phyloP scores from a whole-genome alignment of 1,140 invertebrate genomes.

The Zaprionus ornatus region DNA sequence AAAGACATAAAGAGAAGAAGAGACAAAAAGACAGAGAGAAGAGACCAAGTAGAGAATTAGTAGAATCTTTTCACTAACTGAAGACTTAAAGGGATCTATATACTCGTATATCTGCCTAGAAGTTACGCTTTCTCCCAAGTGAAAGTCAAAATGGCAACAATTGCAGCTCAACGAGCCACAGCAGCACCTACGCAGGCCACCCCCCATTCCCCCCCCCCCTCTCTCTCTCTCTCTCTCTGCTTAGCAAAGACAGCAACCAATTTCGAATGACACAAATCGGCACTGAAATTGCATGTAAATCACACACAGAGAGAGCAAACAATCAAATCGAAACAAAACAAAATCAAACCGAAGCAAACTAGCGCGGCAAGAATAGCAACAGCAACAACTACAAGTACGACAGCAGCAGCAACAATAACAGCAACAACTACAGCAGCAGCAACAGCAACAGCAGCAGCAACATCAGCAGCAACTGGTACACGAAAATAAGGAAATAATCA shows the following conservation, averaged over 20 bases:
- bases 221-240: background rate
- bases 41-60: background rate
- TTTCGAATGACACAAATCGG: conserved; percentile 39
- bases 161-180: background rate
- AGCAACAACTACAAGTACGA: conserved; percentile 22
- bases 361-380: conserved; percentile 47
- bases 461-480: conserved; percentile 49
- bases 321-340: conserved; percentile 39
- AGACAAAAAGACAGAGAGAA: background rate
- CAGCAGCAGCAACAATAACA: background rate
- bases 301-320: conserved; percentile 28
- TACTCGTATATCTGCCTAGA: too few relatives aligned
- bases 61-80: too few relatives aligned
- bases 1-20: too few relatives aligned
- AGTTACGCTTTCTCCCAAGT: too few relatives aligned
- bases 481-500: conserved; percentile 82
- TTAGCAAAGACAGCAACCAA: conserved; percentile 52
- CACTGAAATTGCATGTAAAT: conserved; percentile 54
- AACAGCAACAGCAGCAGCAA: conserved; percentile 25
- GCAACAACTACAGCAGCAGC: conserved; percentile 24
- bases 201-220: background rate
- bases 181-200: background rate
- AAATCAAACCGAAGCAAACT: conserved; percentile 59
- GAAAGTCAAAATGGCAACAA: background rate
- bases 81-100: too few relatives aligned